Evolutionary conservation across 2,888 invertebrate genomes (phyloP).

Genomic region (Arrhopalites spinosus): DNA sequence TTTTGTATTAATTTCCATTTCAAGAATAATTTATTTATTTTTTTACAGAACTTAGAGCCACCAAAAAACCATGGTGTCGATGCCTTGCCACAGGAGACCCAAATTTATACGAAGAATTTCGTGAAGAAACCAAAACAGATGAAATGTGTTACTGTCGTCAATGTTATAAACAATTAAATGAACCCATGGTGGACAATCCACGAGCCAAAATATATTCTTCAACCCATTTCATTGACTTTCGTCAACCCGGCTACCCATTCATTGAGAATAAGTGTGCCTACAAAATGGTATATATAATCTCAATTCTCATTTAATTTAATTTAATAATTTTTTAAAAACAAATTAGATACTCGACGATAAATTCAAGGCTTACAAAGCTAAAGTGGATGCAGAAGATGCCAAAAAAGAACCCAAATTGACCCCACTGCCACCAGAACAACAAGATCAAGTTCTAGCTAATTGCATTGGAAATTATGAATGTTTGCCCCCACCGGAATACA

Average conservation of each 20-base stretch:
- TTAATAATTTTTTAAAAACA: too few species aligned
- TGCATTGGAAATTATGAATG: conserved; percentile 42
- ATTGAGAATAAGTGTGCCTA: conserved; percentile 42
- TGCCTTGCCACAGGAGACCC: conserved; percentile 53
- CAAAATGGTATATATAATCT: conserved; percentile 37
- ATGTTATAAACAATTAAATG: conserved; percentile 42
- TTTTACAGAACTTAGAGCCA: conserved; percentile 19
- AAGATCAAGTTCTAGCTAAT: conserved; percentile 36
- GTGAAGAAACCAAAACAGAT: conserved; percentile 43
- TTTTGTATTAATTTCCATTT: background rate
- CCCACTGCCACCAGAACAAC: conserved; percentile 15
- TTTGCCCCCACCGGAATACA: conserved; percentile 30
- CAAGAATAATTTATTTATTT: background rate
- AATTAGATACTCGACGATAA: conserved; percentile 36
- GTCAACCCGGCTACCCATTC: conserved; percentile 48
- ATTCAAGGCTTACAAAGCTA: conserved; percentile 46
- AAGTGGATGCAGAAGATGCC: conserved; percentile 46
- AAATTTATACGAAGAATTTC: conserved; percentile 47
- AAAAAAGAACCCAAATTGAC: conserved; percentile 45
- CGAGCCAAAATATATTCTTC: conserved; percentile 44
- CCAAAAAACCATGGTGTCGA: conserved; percentile 49
- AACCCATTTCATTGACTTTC: conserved; percentile 47
- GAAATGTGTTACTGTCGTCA: conserved; percentile 44
- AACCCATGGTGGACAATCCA: conserved; percentile 29
- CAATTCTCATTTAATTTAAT: too few species aligned